These are phyloP conservation scores for Gambusia holbrooki DNA, from an alignment of 2,113 vertebrate genomes.

Conservation along the genomic window DNA sequence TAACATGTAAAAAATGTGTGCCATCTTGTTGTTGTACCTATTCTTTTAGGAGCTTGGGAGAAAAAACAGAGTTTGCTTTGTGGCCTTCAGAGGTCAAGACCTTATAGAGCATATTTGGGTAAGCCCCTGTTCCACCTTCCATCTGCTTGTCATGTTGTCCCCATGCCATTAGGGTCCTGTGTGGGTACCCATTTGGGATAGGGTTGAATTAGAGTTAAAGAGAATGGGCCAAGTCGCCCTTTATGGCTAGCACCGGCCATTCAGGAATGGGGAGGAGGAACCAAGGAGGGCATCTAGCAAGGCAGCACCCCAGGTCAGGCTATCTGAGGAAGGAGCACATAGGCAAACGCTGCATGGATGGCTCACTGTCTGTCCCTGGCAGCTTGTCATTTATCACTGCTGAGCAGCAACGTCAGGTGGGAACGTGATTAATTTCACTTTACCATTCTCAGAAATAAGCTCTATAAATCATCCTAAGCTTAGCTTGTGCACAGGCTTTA, in stretches of 20 bases:
- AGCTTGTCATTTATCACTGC: constrained; percentile 85
- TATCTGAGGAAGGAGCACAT: constrained; percentile 78
- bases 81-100: constrained; percentile 11
- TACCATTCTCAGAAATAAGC: constrained; percentile 87
- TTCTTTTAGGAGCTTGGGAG: constrained; percentile 1
- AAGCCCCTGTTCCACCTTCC: constrained; percentile 53
- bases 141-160: constrained; percentile 69
- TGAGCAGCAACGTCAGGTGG: constrained; percentile 82
- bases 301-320: constrained; percentile 75
- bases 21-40: neutral
- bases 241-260: constrained; percentile 54
- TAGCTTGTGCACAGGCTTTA: constrained; percentile 63
- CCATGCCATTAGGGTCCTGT: constrained; percentile 70
- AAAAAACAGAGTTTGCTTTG: constrained; percentile 32
- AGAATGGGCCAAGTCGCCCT: constrained; percentile 39
- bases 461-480: constrained; percentile 84
- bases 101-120: constrained; percentile 39
- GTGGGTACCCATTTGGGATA: constrained; percentile 53
- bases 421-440: constrained; percentile 86
- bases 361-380: constrained; percentile 82
- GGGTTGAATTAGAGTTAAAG: constrained; percentile 25
- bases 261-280: constrained; percentile 21
- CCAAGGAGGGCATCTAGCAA: constrained; percentile 73
- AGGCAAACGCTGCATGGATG: constrained; percentile 74
- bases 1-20: neutral